A percentile compares a stretch with the other conserved stretches of the same genome.
Evolutionary conservation across 2,797 vertebrate species (phyloP).

Genomic region (Denticeps clupeoides): DNA sequence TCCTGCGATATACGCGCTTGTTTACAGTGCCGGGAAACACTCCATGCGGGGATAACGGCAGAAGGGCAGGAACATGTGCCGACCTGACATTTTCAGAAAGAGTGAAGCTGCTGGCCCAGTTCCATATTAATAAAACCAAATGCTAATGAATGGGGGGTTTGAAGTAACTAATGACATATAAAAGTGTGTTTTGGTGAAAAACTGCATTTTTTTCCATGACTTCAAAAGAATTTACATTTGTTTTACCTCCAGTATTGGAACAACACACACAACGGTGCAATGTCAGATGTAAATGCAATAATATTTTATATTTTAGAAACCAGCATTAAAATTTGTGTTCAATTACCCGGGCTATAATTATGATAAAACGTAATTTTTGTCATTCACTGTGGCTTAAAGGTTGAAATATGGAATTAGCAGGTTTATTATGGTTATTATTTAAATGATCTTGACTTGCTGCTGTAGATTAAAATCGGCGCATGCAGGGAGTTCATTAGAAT

Average conservation of each 20-base stretch:
- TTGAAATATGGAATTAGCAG: conserved; percentile 30
- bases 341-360: conserved; percentile 16
- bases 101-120: conserved; percentile 47
- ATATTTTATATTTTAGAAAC: too few relatives aligned
- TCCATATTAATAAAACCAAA: conserved; percentile 50
- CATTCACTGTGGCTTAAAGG: conserved; percentile 20
- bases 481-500: too few relatives aligned
- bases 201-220: conserved; percentile 35
- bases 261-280: too few relatives aligned
- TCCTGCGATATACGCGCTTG: not conserved
- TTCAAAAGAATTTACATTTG: not conserved
- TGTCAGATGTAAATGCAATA: too few relatives aligned
- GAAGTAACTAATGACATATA: conserved; percentile 49
- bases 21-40: conserved; percentile 3
- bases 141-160: conserved; percentile 50
- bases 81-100: conserved; percentile 40
- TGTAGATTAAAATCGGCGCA: conserved; percentile 7
- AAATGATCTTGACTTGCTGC: conserved; percentile 29
- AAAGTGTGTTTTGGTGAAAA: conserved; percentile 30
- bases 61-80: conserved; percentile 36
- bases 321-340: conserved; percentile 13
- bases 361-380: conserved; percentile 19
- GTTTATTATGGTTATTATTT: conserved; percentile 31
- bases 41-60: conserved; percentile 26
- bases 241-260: too few relatives aligned